Conservation (phyloP, 2,797 vertebrate species). For the Lates japonicus region DNA sequence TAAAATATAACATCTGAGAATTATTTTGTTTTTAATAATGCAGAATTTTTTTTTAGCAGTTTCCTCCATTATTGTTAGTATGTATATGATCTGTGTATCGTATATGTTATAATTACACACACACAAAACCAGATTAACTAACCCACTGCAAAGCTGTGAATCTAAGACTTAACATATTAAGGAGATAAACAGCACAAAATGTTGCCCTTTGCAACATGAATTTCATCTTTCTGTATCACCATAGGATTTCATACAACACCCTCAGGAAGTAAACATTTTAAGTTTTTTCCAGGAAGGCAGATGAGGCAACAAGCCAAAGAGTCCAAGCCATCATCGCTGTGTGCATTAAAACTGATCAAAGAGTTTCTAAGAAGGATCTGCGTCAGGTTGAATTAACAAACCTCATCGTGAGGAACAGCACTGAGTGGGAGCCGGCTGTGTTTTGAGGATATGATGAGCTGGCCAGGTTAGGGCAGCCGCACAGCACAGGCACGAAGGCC, state of each 20-base stretch:
- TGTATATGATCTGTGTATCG: too few relatives aligned
- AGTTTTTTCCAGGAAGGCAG: constrained; percentile 28
- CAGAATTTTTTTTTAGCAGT: too few relatives aligned
- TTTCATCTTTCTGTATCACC: background rate
- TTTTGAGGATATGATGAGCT: constrained; percentile 32
- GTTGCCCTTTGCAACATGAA: background rate
- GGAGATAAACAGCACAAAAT: too few relatives aligned
- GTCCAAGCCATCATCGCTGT: background rate
- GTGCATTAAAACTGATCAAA: constrained; percentile 65
- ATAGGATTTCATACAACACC: constrained; percentile 35
- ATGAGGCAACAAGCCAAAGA: constrained; percentile 28
- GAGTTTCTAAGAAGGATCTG: constrained; percentile 46
- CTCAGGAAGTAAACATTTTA: background rate
- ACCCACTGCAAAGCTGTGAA: too few relatives aligned
- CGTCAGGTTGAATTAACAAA: constrained; percentile 51
- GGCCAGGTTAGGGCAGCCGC: constrained; percentile 50
- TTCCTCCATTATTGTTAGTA: too few relatives aligned
- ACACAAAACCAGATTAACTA: too few relatives aligned
- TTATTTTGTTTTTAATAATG: too few relatives aligned
- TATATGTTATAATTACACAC: too few relatives aligned
- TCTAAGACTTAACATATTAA: too few relatives aligned
- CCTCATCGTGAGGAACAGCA: background rate
- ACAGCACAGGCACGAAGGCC: background rate
- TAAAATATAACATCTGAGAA: too few relatives aligned
- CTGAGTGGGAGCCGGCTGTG: background rate